Percentiles rank a stretch among this genome's conserved stretches.
Conservation (phyloP, 2,113 vertebrate genomes). For the Oryzias celebensis region DNA sequence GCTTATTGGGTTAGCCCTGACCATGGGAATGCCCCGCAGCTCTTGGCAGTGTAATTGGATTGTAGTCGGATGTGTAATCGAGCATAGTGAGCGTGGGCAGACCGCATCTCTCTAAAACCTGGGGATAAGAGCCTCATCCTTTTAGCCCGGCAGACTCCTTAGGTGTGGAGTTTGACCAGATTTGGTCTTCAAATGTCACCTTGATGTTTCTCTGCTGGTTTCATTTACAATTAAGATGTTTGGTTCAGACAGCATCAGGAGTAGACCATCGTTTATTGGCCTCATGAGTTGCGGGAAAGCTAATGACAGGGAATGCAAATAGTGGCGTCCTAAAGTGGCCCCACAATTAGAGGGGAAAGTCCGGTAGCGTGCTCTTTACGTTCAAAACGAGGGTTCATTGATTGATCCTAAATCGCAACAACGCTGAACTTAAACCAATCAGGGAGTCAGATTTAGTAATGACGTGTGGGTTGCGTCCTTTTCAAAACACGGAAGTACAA, state of each 20-base stretch:
- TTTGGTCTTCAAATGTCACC: conserved; percentile 52
- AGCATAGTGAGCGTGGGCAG: conserved; percentile 20
- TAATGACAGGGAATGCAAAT: too few species aligned
- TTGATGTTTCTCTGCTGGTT: conserved; percentile 15
- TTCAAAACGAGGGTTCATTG: too few species aligned
- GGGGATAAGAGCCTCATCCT: conserved; percentile 59
- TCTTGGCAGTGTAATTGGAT: conserved; percentile 57
- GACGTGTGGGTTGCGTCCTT: too few species aligned
- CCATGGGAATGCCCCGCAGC: conserved; percentile 22
- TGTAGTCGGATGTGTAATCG: conserved; percentile 35
- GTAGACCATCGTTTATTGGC: neutral
- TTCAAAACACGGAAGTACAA: too few species aligned
- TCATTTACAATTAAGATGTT: conserved; percentile 6
- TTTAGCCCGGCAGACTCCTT: conserved; percentile 46
- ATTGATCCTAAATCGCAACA: too few species aligned
- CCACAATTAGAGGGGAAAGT: too few species aligned
- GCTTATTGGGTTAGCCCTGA: conserved; percentile 7
- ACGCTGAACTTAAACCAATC: too few species aligned
- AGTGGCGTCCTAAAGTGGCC: too few species aligned
- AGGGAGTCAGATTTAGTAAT: too few species aligned
- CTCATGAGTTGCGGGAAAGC: conserved; percentile 9
- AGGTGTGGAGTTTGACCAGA: conserved; percentile 44
- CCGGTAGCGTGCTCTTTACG: too few species aligned
- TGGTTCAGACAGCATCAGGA: conserved; percentile 6
- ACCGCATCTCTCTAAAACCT: conserved; percentile 38